Evolutionary conservation across 2,113 vertebrate species (phyloP), one percentile per base, ranked within the genome.

Genomic region (Vidua macroura): DNA sequence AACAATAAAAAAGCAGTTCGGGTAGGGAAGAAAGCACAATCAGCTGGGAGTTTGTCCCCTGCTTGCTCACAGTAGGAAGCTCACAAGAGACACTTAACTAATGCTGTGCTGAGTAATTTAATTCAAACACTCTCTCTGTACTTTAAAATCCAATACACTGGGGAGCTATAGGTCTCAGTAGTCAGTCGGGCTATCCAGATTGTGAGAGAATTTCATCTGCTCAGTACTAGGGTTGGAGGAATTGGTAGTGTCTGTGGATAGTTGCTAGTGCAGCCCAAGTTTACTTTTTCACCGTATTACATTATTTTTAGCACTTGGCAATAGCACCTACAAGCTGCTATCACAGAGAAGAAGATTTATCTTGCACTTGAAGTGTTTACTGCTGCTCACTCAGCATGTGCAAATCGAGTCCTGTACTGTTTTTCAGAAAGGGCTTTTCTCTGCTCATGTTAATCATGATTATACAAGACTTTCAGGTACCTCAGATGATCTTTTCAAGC

Each of bases 1-100:
- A 56, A 97, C 98, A 4, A 97, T 81, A 92, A 91, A 52, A 46
- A 99, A 98, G 87, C 92, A 97, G 77, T 99, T 98, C 97, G 98
- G 97, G 99, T 99, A 97, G 70, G 97, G 33, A 74, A 37, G 41
- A 84, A 56, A 37, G 27, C n/a, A 33, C 17, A 52, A 44, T 18
- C 8, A 37, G 44, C 78, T 83, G 56, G 31, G 67, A 89, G 62
- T 46, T 89, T 7, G 3, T 77, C 48, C 46, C 44, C 53, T 49
- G 51, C 59, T 53, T 52, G 59, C 53, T 90, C 80, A 46, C 48
- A 73, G 78, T n/a, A 62, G 46, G 44, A 77, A 69, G 56, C 66
- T 86, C 72, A 73, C 21, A 67, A 63, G 55, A 70, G 91, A 73
- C 37, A 59, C 48, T 80, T 86, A 75, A 58, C 75, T 89, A 53